Percentiles rank a stretch among this genome's conserved stretches.
phyloP scores from a whole-genome alignment of 2,888 invertebrate genomes.

The Entomobrya proxima region DNA sequence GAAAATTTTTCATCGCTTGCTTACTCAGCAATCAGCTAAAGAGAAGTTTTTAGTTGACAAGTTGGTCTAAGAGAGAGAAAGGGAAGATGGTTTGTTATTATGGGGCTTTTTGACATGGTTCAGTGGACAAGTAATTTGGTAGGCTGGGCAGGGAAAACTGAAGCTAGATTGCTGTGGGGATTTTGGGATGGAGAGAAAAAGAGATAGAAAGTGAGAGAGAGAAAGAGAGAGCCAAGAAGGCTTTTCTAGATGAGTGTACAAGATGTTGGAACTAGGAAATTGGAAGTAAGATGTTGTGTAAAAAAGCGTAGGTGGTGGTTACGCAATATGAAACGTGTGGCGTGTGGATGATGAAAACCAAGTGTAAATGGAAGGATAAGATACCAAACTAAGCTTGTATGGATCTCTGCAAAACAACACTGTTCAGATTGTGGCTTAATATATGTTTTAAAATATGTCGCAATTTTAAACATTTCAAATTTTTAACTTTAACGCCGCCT shows the following conservation, averaged over 20 bases:
- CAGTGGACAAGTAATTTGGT: constrained; percentile 63
- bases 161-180: constrained; percentile 46
- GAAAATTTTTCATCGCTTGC: constrained; percentile 48
- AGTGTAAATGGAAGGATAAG: too few relatives aligned
- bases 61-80: too few relatives aligned
- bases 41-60: constrained; percentile 6
- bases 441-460: too few relatives aligned
- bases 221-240: background rate
- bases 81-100: constrained; percentile 4
- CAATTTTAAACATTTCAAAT: too few relatives aligned
- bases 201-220: background rate
- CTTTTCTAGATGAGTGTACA: background rate
- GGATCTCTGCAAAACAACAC: too few relatives aligned
- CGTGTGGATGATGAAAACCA: too few relatives aligned
- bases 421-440: too few relatives aligned
- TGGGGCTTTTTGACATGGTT: constrained; percentile 62
- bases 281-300: background rate
- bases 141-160: constrained; percentile 17
- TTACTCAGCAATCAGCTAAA: constrained; percentile 62
- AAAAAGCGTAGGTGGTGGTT: constrained; percentile 15
- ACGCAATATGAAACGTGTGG: constrained; percentile 55
- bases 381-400: too few relatives aligned
- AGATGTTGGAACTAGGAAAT: background rate
- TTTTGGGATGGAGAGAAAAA: background rate
- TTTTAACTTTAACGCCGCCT: too few relatives aligned